phyloP scores from a whole-genome alignment of 2,797 vertebrate genomes.

The Champsocephalus esox region DNA sequence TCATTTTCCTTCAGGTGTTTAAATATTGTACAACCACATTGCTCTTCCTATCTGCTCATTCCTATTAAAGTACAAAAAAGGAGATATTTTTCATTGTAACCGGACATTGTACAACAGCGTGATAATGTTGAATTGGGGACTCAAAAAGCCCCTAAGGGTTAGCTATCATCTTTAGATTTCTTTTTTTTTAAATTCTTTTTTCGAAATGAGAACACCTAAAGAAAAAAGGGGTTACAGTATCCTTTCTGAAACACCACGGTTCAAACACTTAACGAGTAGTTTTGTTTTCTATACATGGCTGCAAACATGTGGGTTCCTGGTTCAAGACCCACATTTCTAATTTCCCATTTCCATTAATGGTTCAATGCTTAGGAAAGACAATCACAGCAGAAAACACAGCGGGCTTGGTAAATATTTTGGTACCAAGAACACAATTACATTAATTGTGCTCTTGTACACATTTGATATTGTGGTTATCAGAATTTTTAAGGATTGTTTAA shows the following conservation, averaged over 20 bases:
- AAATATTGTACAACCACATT: slow-evolving; percentile 66
- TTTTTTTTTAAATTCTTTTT: slow-evolving; percentile 57
- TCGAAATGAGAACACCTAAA: slow-evolving; percentile 78
- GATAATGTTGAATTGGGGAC: slow-evolving; percentile 75
- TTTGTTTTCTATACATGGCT: slow-evolving; percentile 84
- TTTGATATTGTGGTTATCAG: slow-evolving; percentile 41
- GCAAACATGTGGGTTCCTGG: slow-evolving; percentile 75
- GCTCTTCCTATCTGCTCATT: slow-evolving; percentile 53
- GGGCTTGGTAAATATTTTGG: slow-evolving; percentile 75
- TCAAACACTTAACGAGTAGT: slow-evolving; percentile 84
- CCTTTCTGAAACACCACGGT: slow-evolving; percentile 85
- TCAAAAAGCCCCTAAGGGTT: slow-evolving; percentile 66
- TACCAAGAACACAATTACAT: slow-evolving; percentile 65
- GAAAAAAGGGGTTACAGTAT: slow-evolving; percentile 74
- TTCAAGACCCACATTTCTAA: slow-evolving; percentile 57
- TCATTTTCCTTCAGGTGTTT: slow-evolving; percentile 54
- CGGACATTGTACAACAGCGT: slow-evolving; percentile 82
- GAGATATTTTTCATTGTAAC: slow-evolving; percentile 72
- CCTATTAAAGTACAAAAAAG: slow-evolving; percentile 79
- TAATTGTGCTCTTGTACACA: slow-evolving; percentile 43
- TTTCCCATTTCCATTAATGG: slow-evolving; percentile 64
- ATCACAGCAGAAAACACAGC: slow-evolving; percentile 79
- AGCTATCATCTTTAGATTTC: slow-evolving; percentile 66
- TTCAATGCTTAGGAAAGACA: slow-evolving; percentile 73
- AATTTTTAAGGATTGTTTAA: slow-evolving; percentile 51